Percentiles rank a stretch among this genome's conserved stretches.
These are phyloP conservation scores for Myotis myotis DNA, from an alignment of 2,797 vertebrate genomes.

Conservation along the genomic window DNA sequence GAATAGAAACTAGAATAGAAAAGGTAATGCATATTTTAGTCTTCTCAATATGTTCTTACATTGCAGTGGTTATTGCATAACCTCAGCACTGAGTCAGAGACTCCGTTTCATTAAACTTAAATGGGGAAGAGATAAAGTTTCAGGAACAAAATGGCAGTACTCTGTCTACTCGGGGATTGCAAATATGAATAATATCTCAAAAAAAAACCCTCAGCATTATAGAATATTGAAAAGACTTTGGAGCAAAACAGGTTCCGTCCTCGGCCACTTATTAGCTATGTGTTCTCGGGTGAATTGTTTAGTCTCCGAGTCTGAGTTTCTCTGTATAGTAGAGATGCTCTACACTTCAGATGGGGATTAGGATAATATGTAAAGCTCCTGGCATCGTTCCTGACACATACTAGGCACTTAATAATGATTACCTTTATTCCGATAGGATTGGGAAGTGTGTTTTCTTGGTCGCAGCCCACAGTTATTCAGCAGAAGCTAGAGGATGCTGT, in stretches of 20 bases:
- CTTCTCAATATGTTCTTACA: neutral
- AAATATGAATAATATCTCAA: conserved; percentile 16
- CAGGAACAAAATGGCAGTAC: conserved; percentile 28
- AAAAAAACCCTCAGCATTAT: neutral
- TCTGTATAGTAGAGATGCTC: neutral
- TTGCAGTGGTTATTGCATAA: neutral
- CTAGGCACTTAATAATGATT: neutral
- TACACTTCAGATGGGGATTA: neutral
- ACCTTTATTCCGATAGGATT: neutral
- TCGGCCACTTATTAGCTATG: neutral
- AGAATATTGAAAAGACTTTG: neutral
- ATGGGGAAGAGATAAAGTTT: conserved; percentile 13
- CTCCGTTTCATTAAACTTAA: conserved; percentile 12
- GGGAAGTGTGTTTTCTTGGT: neutral
- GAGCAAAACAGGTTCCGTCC: neutral
- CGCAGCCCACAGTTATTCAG: neutral
- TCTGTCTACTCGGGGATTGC: neutral
- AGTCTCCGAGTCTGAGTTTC: neutral
- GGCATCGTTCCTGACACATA: neutral
- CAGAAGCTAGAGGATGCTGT: neutral
- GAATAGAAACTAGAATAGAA: neutral
- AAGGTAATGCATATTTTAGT: neutral
- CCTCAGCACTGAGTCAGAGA: neutral
- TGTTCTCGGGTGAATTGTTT: neutral
- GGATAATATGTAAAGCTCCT: neutral